Percentiles rank a stretch among this genome's conserved stretches.
These are phyloP conservation scores for Oconnorella tubifera DNA, from an alignment of 2,888 invertebrate genomes.

Conservation along the genomic window DNA sequence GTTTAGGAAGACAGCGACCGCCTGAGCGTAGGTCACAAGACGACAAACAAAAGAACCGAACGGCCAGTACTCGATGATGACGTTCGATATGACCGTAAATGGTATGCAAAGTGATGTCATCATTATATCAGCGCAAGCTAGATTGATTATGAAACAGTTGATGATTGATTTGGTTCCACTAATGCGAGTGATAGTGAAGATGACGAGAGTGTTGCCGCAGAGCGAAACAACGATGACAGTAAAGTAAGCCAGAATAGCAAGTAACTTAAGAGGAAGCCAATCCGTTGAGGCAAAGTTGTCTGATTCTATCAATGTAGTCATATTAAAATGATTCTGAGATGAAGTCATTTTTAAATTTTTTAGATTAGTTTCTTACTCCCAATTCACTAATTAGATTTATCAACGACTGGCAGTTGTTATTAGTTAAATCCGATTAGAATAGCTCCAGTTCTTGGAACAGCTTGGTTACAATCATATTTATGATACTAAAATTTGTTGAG, in stretches of 20 bases:
- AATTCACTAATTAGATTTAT: no score
- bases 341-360: no score
- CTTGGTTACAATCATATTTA: no score
- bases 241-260: slow-evolving; percentile 1
- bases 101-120: slow-evolving; percentile 58
- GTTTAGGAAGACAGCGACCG: slow-evolving; percentile 64
- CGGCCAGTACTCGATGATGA: slow-evolving; percentile 79
- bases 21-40: slow-evolving; percentile 75
- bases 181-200: slow-evolving; percentile 2
- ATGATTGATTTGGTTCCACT: slow-evolving; percentile 61
- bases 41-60: slow-evolving; percentile 79
- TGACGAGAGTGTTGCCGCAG: slow-evolving; percentile 9
- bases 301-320: no score
- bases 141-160: slow-evolving; percentile 64
- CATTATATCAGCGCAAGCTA: slow-evolving; percentile 56
- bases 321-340: no score
- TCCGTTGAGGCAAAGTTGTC: no score
- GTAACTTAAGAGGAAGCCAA: no score
- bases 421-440: no score
- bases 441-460: no score
- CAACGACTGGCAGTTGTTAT: no score
- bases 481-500: no score
- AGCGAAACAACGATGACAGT: slow-evolving; percentile 10
- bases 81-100: slow-evolving; percentile 68
- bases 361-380: no score